Evolutionary conservation across 2,888 invertebrate species (phyloP).

Genomic region (Tachystola acroxantha): DNA sequence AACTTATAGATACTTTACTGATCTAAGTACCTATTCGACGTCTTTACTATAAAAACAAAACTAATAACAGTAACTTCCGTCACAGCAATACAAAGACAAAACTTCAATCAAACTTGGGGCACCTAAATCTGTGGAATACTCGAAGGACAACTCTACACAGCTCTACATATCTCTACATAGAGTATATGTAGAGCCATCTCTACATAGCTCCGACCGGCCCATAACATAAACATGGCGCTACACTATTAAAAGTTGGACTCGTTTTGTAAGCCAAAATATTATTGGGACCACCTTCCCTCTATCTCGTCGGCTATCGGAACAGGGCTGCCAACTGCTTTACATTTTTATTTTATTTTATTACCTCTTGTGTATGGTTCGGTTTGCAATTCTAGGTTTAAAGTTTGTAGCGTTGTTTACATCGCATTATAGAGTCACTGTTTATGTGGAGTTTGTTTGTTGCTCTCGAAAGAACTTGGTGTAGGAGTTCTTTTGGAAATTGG

Average conservation of each 20-base stretch:
- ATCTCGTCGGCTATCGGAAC: constrained; percentile 44
- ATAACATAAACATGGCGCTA: constrained; percentile 73
- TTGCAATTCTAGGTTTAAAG: constrained; percentile 35
- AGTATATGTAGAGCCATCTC: no score
- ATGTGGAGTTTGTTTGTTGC: not conserved
- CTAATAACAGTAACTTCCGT: not conserved
- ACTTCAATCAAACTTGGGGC: constrained; percentile 28
- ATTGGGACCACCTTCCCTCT: constrained; percentile 71
- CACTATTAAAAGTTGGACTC: constrained; percentile 78
- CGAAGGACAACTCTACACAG: constrained; percentile 39
- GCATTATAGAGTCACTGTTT: not conserved
- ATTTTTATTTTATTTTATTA: constrained; percentile 61
- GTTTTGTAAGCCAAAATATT: constrained; percentile 77
- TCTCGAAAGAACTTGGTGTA: not conserved
- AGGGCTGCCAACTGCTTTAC: constrained; percentile 66
- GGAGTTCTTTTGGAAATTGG: no score
- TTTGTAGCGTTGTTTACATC: constrained; percentile 21
- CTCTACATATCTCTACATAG: constrained; percentile 37
- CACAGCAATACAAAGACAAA: constrained; percentile 3
- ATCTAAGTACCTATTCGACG: no score
- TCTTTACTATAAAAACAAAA: no score
- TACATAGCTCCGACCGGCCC: constrained; percentile 46
- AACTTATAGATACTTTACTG: no score
- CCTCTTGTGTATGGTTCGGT: constrained; percentile 26
- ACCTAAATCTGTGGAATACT: constrained; percentile 28